A percentile compares a stretch with the other conserved stretches of the same genome.
phyloP scores from a whole-genome alignment of 2,888 invertebrate species.

The Heliconius ethilla region DNA sequence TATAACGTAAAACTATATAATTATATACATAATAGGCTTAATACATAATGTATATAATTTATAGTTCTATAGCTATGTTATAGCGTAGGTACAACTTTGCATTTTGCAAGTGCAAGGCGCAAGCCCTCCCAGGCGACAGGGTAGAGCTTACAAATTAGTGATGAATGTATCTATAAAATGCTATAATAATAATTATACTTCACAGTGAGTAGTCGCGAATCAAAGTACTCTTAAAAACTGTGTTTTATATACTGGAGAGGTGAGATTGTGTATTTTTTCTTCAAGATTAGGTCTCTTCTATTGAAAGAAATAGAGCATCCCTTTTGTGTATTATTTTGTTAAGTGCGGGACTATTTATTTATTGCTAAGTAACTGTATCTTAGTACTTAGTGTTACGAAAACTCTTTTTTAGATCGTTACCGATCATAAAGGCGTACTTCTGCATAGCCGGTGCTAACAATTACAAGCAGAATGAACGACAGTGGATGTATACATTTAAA shows the following conservation, averaged over 20 bases:
- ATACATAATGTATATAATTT: not conserved
- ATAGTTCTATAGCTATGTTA: not conserved
- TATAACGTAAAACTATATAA: not conserved
- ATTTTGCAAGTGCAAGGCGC: constrained; percentile 13
- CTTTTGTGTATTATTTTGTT: constrained; percentile 4
- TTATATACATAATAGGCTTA: not conserved
- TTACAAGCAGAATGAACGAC: constrained; percentile 79
- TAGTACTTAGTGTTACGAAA: constrained; percentile 35
- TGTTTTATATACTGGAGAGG: not conserved
- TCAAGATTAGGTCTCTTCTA: not conserved
- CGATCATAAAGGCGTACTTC: constrained; percentile 43
- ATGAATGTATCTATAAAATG: constrained; percentile 10
- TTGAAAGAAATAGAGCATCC: not conserved
- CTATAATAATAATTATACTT: constrained; percentile 5
- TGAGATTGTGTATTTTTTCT: not conserved
- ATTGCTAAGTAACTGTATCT: not conserved
- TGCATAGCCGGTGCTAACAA: constrained; percentile 41
- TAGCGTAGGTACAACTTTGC: not conserved
- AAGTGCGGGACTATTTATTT: not conserved
- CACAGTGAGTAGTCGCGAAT: not conserved
- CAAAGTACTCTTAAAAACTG: not conserved
- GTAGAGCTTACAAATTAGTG: constrained; percentile 13
- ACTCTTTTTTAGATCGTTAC: constrained; percentile 45
- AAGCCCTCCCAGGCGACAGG: constrained; percentile 8
- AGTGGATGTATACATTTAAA: constrained; percentile 90